phyloP scores from a whole-genome alignment of 2,113 vertebrate species.

The Protobothrops flavoviridis region DNA sequence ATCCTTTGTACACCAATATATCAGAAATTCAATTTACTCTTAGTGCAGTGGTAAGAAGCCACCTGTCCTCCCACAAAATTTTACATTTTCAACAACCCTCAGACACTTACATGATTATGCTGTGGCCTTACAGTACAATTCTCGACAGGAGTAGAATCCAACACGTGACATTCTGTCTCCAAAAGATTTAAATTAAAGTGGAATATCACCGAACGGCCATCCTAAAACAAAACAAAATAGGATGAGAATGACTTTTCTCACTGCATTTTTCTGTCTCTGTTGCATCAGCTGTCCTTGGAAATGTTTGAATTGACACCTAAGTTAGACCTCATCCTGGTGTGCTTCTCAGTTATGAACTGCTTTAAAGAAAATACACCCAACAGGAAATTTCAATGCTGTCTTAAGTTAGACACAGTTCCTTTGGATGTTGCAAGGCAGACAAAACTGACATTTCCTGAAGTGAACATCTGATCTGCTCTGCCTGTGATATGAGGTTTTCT shows the following conservation, averaged over 20 bases:
- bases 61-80: background rate
- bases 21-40: background rate
- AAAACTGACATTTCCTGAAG: background rate
- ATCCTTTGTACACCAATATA: background rate
- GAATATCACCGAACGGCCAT: background rate
- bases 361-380: background rate
- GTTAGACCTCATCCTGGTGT: background rate
- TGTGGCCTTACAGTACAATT: slow-evolving; percentile 81
- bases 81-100: fast-evolving
- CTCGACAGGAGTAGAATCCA: slow-evolving; percentile 75
- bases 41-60: no score
- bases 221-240: no score
- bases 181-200: slow-evolving; percentile 78
- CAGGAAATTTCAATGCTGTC: background rate
- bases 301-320: background rate
- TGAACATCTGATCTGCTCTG: background rate
- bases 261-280: background rate
- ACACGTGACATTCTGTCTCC: slow-evolving; percentile 82
- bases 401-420: background rate
- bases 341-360: background rate
- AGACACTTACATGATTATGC: slow-evolving; percentile 75
- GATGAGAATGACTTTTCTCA: background rate
- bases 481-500: background rate
- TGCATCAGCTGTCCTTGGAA: background rate
- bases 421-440: no score